phyloP scores from a whole-genome alignment of 2,797 vertebrate species.

The Astyanax mexicanus region DNA sequence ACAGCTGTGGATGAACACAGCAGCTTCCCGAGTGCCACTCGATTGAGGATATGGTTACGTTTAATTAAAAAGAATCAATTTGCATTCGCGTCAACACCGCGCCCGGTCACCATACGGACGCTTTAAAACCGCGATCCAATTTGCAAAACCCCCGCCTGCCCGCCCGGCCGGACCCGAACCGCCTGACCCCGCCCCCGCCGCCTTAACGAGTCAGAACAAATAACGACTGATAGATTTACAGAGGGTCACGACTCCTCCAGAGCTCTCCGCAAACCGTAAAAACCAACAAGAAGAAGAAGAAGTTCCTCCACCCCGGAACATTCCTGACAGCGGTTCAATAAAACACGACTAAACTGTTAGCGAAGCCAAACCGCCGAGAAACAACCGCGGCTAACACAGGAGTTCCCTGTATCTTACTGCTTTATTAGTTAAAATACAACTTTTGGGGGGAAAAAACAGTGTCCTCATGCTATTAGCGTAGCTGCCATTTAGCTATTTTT shows the following conservation, averaged over 20 bases:
- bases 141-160: constrained; percentile 49
- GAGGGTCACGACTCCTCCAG: not conserved
- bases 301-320: too few species aligned
- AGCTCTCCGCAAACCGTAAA: not conserved
- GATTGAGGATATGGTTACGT: constrained; percentile 78
- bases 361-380: too few species aligned
- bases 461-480: too few species aligned
- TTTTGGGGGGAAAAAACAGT: too few species aligned
- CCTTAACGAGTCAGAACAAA: constrained; percentile 4
- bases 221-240: not conserved
- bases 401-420: too few species aligned
- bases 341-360: too few species aligned
- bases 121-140: constrained; percentile 79
- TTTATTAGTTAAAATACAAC: too few species aligned
- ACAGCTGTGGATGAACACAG: constrained; percentile 77
- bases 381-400: too few species aligned
- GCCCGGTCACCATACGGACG: constrained; percentile 79
- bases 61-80: constrained; percentile 84
- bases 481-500: too few species aligned
- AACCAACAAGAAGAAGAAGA: too few species aligned
- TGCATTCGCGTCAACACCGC: constrained; percentile 66
- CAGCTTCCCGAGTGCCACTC: constrained; percentile 74
- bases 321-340: too few species aligned
- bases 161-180: not conserved
- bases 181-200: not conserved